Base-by-base conservation (phyloP, 2,888 invertebrate genomes). In the Dryadula phaetusa region DNA sequence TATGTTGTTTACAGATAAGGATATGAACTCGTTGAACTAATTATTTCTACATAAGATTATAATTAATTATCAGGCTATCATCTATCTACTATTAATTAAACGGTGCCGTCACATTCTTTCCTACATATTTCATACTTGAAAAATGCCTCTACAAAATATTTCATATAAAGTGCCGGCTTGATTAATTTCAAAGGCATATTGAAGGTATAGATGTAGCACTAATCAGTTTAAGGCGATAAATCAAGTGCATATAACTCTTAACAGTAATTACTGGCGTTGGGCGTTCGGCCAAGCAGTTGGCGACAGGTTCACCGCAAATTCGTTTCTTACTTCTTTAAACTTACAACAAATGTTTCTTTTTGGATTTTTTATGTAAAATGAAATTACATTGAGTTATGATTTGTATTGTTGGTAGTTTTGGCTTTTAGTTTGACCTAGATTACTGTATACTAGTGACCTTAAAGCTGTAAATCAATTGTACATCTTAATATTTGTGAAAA, bases 251-350 rank as follows among this genome's bases (percentile, higher is more conserved):
- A 53, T 64, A 66, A 66, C 53, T 66, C 66, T 25, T 54, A 62
- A 40, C 52, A 62, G 62, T 66, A 66, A 66, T 66, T 66, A 62
- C 54, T 47, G 47, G 52, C 62, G 46, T 44, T 66, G 66, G 66
- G 66, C 62, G 54, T 37, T 40, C 54, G 64, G 54, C 66, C 66
- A 66, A 66, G 54, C 62, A 66, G 34, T 56, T 42, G 54, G 34
- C 62, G 66, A 60, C 64, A 65, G 64, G 64, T 60, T 58, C 49
- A 16, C 62, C 62, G 52, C 72, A 72, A 71, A 71, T 66, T 66
- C 66, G 68, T 70, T 70, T 72, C 72, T 72, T 72, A 66, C 69
- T 40, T 62, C 49, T 68, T 18, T 28, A 28, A 65, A 70, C 66
- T 67, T 67, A 52, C 58, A 40, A 54, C 56, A 18, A 70, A 65